Base-by-base conservation (phyloP, 2,797 vertebrate species). In the Gymnothorax reevesii region DNA sequence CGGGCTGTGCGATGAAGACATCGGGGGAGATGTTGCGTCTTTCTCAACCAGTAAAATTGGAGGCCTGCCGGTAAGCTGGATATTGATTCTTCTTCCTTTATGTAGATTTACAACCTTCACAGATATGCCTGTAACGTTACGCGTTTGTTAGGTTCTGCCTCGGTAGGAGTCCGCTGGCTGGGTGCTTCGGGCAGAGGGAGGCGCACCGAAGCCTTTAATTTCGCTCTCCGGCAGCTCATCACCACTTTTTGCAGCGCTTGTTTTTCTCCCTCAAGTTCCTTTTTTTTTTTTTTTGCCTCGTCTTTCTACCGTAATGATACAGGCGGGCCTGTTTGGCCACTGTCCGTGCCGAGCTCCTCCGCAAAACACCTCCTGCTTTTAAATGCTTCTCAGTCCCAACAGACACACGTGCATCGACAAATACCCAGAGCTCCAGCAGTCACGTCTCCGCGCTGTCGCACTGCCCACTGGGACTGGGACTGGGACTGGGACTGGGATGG, bases 1-100 rank as follows among this genome's bases (percentile, higher is more conserved):
- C 9, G 83, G 83, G 59, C 9, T 66, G 57, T 49, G 83, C 49
- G 83, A 84, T 64, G 59, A 33, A 5, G 6, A 27, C 22, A 62
- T 64, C 20, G 83, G 57, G 59, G 33, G 27, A 83, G 27, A 83
- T 57, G n/a, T 62, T 33, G 12, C 83, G 27, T 84, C 83, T 42
- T 84, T 60, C 49, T 64, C 42, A 9, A 84, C 83, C 33, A 85
- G 27, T 27, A 85, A 52, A 85, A 57, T 75, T 3, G 64, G 66
- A 71, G 64, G 54, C 17, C 52, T 57, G 5, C 64, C 64, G 84
- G 49, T 85, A 85, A 85, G 66, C 17, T 15, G 17, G 22, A 66
- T 27, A 64, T 62, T 62, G 17, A 4, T 69, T 69, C 2, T 42
- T 42, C 33, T 42, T 42, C 33, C 33, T 1, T 42, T 42, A 42